Conservation (phyloP, 1,140 invertebrate genomes). For the Lordiphosa stackelbergi region DNA sequence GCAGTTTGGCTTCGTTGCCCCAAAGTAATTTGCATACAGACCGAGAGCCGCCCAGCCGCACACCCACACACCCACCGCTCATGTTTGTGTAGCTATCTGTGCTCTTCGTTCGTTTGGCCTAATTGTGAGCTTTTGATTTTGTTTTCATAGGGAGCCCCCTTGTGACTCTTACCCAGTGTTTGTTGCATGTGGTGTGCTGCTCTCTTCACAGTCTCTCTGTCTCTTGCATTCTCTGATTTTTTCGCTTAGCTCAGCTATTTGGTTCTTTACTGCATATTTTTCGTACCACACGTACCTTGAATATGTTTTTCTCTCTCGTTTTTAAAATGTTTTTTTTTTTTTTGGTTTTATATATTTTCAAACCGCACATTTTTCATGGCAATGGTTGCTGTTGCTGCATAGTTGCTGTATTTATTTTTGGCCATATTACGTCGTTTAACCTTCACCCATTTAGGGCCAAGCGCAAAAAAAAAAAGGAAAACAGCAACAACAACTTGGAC, state of each 20-base stretch:
- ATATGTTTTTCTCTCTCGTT: constrained; percentile 26
- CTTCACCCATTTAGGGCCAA: constrained; percentile 61
- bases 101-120: constrained; percentile 53
- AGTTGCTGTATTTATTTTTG: constrained; percentile 53
- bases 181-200: constrained; percentile 19
- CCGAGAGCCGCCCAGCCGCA: constrained; percentile 21
- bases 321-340: constrained; percentile 19
- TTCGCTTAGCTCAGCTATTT: constrained; percentile 52
- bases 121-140: constrained; percentile 71
- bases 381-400: constrained; percentile 30
- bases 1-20: constrained; percentile 49
- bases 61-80: constrained; percentile 16
- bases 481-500: constrained; percentile 2
- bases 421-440: constrained; percentile 61
- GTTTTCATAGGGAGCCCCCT: constrained; percentile 53
- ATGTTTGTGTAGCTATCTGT: constrained; percentile 18
- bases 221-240: constrained; percentile 8
- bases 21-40: constrained; percentile 64
- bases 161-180: constrained; percentile 8
- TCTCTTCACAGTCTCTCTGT: constrained; percentile 1
- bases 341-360: constrained; percentile 17
- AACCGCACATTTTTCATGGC: constrained; percentile 23
- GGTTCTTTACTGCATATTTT: constrained; percentile 53
- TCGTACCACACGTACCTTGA: constrained; percentile 50
- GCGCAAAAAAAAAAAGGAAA: constrained; percentile 14